These are phyloP conservation scores for Corythornis madagascariensis DNA, from an alignment of 2,113 vertebrate species.

Conservation along the genomic window DNA sequence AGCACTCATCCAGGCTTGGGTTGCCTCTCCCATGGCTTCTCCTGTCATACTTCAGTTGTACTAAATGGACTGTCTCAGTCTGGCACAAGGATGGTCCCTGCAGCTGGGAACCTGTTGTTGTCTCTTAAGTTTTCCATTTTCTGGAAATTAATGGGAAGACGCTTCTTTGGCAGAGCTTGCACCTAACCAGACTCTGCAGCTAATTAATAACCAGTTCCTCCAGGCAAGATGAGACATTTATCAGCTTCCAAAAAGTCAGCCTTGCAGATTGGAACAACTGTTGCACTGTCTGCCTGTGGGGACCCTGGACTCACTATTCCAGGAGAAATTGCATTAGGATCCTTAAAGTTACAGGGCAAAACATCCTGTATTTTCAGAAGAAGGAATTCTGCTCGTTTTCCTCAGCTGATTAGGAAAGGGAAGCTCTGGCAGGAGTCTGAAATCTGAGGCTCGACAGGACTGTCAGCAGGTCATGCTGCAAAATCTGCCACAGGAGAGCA, in stretches of 20 bases:
- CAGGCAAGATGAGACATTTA: not conserved
- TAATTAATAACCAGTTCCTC: constrained; percentile 15
- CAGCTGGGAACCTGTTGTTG: not conserved
- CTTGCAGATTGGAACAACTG: not conserved
- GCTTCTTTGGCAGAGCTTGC: not conserved
- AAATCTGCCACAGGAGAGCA: not conserved
- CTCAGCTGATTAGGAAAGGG: not conserved
- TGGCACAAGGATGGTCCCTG: not conserved
- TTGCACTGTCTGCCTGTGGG: not conserved
- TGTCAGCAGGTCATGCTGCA: not conserved
- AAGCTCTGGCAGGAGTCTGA: not conserved
- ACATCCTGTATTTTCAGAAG: not conserved
- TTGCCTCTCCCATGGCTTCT: not conserved
- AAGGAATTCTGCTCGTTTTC: not conserved
- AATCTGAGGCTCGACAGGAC: not conserved
- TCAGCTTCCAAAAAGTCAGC: constrained; percentile 1
- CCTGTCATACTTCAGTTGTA: no score
- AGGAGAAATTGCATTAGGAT: not conserved
- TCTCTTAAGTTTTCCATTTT: not conserved
- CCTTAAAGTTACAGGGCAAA: not conserved
- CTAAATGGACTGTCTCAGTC: not conserved
- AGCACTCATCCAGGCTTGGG: not conserved
- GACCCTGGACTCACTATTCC: not conserved
- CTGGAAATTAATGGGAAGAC: not conserved
- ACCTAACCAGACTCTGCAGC: not conserved